These are phyloP conservation scores for Notodonta dromedarius DNA, from an alignment of 2,888 invertebrate genomes.

Conservation along the genomic window DNA sequence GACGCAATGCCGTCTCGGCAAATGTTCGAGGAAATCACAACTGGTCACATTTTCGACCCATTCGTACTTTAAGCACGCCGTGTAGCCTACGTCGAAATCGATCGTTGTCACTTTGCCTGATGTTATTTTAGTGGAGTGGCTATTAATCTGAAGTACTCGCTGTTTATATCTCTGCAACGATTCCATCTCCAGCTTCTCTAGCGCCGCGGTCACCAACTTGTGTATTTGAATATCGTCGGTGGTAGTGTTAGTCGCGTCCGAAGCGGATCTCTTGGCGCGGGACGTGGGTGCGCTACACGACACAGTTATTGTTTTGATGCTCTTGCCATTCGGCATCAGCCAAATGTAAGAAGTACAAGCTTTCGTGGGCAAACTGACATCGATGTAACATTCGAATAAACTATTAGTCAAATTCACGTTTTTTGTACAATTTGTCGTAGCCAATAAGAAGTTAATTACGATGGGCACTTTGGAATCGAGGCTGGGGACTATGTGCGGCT, in stretches of 20 bases:
- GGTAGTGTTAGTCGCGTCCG: slow-evolving; percentile 43
- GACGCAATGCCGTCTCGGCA: slow-evolving; percentile 69
- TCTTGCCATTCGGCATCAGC: slow-evolving; percentile 51
- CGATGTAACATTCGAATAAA: slow-evolving; percentile 49
- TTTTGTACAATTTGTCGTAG: slow-evolving; percentile 64
- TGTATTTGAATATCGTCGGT: slow-evolving; percentile 56
- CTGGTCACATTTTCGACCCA: slow-evolving; percentile 63
- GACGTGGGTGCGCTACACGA: slow-evolving; percentile 12
- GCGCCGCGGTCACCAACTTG: slow-evolving; percentile 56
- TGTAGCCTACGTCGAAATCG: slow-evolving; percentile 73
- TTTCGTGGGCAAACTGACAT: slow-evolving; percentile 44
- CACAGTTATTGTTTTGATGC: slow-evolving; percentile 49
- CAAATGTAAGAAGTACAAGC: slow-evolving; percentile 59
- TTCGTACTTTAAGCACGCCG: slow-evolving; percentile 72
- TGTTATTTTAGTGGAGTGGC: slow-evolving; percentile 62
- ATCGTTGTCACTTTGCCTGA: slow-evolving; percentile 66
- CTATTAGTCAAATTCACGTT: slow-evolving; percentile 40
- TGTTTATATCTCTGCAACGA: slow-evolving; percentile 68
- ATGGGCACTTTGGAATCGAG: slow-evolving; percentile 56
- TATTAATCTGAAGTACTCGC: slow-evolving; percentile 63
- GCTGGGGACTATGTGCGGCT: slow-evolving; percentile 60
- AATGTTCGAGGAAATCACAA: slow-evolving; percentile 66
- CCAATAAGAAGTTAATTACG: slow-evolving; percentile 56
- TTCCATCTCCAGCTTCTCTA: slow-evolving; percentile 68
- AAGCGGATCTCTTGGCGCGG: slow-evolving; percentile 50